These are phyloP conservation scores for Pachydiplax longipennis DNA, from an alignment of 2,888 invertebrate species.

Conservation along the genomic window DNA sequence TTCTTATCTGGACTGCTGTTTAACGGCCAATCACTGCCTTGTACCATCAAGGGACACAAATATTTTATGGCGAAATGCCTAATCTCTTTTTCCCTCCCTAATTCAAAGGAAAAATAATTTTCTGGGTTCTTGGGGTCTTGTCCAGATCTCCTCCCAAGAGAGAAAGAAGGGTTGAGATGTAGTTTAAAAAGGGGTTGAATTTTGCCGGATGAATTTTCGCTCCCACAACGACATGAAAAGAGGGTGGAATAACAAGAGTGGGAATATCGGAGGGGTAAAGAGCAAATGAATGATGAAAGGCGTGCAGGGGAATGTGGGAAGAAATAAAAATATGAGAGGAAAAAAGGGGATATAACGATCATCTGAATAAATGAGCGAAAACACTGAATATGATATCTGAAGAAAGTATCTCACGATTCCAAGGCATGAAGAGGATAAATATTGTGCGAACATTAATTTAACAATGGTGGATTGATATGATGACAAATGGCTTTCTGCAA, in stretches of 20 bases:
- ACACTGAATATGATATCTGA: background rate
- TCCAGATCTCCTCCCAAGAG: background rate
- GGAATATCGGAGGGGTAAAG: background rate
- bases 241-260: background rate
- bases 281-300: background rate
- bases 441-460: background rate
- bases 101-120: conserved; percentile 14
- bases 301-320: background rate
- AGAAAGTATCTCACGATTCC: background rate
- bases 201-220: conserved; percentile 14
- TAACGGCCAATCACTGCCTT: conserved; percentile 28
- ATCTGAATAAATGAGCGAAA: background rate
- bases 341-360: background rate
- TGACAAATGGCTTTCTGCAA: no score
- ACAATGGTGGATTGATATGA: no score
- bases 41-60: conserved; percentile 27
- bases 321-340: background rate
- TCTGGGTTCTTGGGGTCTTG: background rate
- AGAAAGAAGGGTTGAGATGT: background rate
- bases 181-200: background rate
- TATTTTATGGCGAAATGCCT: conserved; percentile 30
- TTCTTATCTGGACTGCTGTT: background rate
- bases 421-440: background rate
- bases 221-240: background rate
- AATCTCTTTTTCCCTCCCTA: background rate